phyloP scores from a whole-genome alignment of 2,113 vertebrate species.

The Erythrocercus mccallii region DNA sequence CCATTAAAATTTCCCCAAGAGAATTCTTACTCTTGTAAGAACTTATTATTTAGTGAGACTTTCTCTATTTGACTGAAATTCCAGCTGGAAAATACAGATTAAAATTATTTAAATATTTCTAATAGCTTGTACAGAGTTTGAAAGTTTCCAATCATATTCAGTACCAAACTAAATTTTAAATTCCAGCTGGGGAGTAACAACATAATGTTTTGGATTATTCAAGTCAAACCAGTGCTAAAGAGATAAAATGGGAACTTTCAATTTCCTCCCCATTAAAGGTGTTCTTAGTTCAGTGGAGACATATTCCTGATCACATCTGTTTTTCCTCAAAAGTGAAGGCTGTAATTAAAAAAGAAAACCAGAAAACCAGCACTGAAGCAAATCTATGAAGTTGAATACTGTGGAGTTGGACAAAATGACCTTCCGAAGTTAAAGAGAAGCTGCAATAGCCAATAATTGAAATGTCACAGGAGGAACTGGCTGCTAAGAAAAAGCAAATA shows the following conservation, averaged over 20 bases:
- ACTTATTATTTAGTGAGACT: not conserved
- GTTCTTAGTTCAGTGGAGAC: not conserved
- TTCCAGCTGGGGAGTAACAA: not conserved
- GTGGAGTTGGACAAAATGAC: conserved; percentile 17
- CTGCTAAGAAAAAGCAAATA: conserved; percentile 58
- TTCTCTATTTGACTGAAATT: not conserved
- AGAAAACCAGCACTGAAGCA: not conserved
- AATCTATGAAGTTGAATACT: not conserved
- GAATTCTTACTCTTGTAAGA: not conserved
- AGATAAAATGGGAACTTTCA: not conserved
- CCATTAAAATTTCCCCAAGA: not conserved
- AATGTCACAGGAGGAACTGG: conserved; percentile 43
- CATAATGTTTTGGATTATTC: not conserved
- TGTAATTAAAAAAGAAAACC: not conserved
- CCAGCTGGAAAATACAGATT: not conserved
- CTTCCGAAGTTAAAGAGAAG: conserved; percentile 13
- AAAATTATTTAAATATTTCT: not conserved
- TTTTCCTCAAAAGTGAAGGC: not conserved
- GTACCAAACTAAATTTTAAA: not conserved
- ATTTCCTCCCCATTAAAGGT: not conserved
- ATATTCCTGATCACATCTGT: not conserved
- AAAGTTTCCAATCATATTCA: not conserved
- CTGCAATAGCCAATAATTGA: conserved; percentile 53
- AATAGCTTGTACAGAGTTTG: not conserved
- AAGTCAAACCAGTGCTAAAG: not conserved